A percentile compares a stretch with the other conserved stretches of the same genome.
Conservation (phyloP, 2,113 vertebrate species). For the Lepidothrix coronata region DNA sequence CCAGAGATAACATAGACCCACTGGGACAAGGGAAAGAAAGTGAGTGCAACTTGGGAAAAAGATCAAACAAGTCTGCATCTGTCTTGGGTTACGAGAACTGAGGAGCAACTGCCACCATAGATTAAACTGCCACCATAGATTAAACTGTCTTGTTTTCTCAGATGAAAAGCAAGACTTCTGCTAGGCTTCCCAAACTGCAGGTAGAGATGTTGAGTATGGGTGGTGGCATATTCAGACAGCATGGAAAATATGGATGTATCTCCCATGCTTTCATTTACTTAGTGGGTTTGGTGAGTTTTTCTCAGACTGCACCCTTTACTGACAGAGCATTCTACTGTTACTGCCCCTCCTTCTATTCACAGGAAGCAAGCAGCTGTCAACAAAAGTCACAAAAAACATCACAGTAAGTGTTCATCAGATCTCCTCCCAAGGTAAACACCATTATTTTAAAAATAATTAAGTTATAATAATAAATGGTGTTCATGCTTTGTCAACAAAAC, state of each 20-base stretch:
- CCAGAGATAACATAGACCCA: neutral
- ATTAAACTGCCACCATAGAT: neutral
- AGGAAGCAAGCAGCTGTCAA: neutral
- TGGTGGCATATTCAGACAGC: neutral
- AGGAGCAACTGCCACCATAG: neutral
- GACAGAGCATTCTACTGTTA: neutral
- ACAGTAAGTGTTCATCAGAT: neutral
- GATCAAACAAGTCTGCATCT: neutral
- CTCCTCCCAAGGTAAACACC: conserved; percentile 11
- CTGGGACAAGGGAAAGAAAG: neutral
- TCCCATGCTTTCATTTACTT: neutral
- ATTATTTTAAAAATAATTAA: neutral
- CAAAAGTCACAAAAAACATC: neutral
- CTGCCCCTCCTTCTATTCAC: neutral
- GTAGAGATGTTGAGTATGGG: neutral
- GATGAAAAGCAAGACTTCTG: neutral
- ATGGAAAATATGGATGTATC: neutral
- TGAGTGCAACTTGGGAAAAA: neutral
- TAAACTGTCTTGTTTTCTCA: neutral
- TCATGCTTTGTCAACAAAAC: neutral
- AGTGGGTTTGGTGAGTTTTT: neutral
- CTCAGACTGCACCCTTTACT: neutral
- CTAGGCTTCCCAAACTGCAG: neutral
- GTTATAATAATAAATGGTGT: neutral
- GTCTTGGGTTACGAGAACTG: neutral